These are phyloP conservation scores for Steinernema hermaphroditum DNA, from an alignment of 2,888 invertebrate species.

Conservation along the genomic window DNA sequence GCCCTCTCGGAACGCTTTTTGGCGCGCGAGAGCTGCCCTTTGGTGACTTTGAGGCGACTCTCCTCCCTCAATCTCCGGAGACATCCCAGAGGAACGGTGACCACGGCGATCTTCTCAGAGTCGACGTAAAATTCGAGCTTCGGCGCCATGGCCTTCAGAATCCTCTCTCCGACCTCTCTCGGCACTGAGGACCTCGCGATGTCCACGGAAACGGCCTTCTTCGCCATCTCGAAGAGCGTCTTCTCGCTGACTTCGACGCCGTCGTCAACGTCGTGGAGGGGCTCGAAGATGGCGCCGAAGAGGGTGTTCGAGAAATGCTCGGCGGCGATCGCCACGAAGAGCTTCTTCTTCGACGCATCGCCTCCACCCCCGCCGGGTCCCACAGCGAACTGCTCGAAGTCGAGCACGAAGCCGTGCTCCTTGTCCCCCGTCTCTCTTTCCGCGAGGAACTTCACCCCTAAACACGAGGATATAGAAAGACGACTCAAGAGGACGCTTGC, in stretches of 20 bases:
- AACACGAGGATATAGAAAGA: too few relatives aligned
- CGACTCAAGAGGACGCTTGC: too few relatives aligned
- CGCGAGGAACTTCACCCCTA: too few relatives aligned
- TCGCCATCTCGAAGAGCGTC: background rate
- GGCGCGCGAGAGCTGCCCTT: background rate
- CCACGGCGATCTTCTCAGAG: too few relatives aligned
- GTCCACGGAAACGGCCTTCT: background rate
- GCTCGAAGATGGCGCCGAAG: background rate
- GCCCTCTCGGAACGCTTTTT: background rate
- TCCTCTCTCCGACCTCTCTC: background rate
- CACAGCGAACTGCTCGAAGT: background rate
- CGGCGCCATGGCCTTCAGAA: background rate
- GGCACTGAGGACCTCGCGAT: background rate
- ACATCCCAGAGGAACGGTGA: too few relatives aligned
- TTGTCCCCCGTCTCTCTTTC: too few relatives aligned
- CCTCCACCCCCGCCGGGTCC: background rate
- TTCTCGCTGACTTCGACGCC: background rate
- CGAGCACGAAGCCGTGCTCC: background rate
- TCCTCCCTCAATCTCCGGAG: too few relatives aligned
- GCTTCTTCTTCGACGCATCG: background rate
- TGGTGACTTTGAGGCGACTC: background rate
- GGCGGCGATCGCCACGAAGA: background rate
- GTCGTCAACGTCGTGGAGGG: background rate
- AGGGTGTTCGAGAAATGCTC: background rate
- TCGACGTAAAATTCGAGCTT: background rate